Base-by-base conservation (phyloP, 2,113 vertebrate genomes). In the Burhinus bistriatus region DNA sequence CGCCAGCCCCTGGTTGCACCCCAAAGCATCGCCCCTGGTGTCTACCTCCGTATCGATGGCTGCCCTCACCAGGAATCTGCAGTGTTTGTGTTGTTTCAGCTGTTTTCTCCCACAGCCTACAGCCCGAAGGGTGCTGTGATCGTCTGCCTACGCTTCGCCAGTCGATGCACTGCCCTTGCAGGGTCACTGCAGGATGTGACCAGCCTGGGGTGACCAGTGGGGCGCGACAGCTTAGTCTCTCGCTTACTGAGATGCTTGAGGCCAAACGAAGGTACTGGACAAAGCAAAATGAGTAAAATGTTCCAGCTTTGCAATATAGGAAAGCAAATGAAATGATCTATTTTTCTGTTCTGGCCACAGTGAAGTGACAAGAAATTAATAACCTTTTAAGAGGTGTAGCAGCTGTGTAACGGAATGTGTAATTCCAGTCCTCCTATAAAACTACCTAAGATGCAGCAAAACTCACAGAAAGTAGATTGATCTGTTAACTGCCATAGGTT, bases 21-120 rank as follows among this genome's bases (percentile, higher is more conserved):
- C 6, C 18, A 6, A 30, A 54, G 12, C 20, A 13, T 14, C 0
- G 0, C 5, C 18, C 27, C 32, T 9, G 32, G 23, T 2, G 1
- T 45, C 17, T 9, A 14, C 62, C 62, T 38, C 23, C 47, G 16
- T 6, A 3, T 1, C 65, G 2, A 4, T 30, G 23, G 15, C 54
- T 73, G 40, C 23, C 62, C 20, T 4, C 18, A 9, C 3, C 0
- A 4, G n/a, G 51, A 32, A 22, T 16, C 57, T 11, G 57, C 51
- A 25, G 47, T 29, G 13, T 52, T 25, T 25, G n/a, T 75, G 36
- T 40, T 75, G 14, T 79, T 75, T n/a, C 25, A 3, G 47, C 54
- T 36, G 14, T 29, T 45, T 23, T 57, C 75, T 77, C 40, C 51
- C 25, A 0, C 14, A 2, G 5, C 15, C 62, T n/a, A 9, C 7